Base-by-base conservation (phyloP, 2,113 vertebrate species). In the Coryphaenoides rupestris region DNA sequence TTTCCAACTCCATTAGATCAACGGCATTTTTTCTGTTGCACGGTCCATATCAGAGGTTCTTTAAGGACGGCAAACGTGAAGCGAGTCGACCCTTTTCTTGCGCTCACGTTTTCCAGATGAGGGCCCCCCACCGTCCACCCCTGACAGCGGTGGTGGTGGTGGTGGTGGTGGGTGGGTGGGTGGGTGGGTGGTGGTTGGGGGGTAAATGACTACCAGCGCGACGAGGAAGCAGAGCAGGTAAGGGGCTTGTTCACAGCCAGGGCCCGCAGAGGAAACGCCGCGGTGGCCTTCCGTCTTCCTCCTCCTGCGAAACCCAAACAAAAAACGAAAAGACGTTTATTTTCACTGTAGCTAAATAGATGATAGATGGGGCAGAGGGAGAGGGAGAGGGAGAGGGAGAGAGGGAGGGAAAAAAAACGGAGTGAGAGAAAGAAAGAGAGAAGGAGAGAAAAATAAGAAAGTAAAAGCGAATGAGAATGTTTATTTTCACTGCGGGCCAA, bases 301-400 rank as follows among this genome's bases (percentile, higher is more conserved):
- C 73, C 9, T 72, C 53, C n/a, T n/a, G n/a, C n/a, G n/a, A n/a
- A 75, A 87, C 89, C 89, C 78, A 91, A 91, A 89, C 73, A 85
- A 65, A 49, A 60, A n/a, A 7, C 7, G n/a, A n/a, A 15, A 62
- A 65, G 55, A 62, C 62, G 83, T 84, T 88, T 86, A 79, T 88
- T 88, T 86, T 79, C 45, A 75, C 70, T 76, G 56, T 61, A 52
- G 72, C 76, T 81, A 77, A 82, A 83, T 70, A 71, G 69, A 57
- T 66, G 68, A 68, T 26, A 16, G 55, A 40, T 33, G 17, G 28
- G 55, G n/a, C n/a, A n/a, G n/a, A n/a, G n/a, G n/a, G n/a, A n/a
- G n/a, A n/a, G n/a, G n/a, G n/a, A n/a, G n/a, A n/a, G n/a, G n/a
- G n/a, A n/a, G n/a, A n/a, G n/a, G n/a, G n/a, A n/a, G n/a, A n/a